phyloP scores from a whole-genome alignment of 2,113 vertebrate genomes.

The Scopus umbretta region DNA sequence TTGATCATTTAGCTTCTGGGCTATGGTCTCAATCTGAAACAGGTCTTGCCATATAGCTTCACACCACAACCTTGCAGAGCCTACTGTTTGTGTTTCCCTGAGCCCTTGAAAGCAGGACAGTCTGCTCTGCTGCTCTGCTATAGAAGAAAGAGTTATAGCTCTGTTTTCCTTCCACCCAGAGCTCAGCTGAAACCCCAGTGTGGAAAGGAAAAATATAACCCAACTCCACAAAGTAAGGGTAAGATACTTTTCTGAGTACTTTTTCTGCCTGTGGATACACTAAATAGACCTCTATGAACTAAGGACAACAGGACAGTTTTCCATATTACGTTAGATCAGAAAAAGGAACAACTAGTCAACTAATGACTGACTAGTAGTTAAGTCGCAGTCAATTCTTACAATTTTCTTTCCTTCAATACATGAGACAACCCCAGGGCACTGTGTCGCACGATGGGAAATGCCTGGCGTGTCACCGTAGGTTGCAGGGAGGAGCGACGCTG shows the following conservation, averaged over 20 bases:
- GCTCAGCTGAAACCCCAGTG: background rate
- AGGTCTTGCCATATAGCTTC: background rate
- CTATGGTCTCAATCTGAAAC: background rate
- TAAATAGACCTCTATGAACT: background rate
- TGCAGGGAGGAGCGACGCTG: background rate
- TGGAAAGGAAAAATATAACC: background rate
- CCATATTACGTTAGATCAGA: background rate
- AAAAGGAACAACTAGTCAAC: background rate
- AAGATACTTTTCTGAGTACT: background rate
- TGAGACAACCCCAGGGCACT: background rate
- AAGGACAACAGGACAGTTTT: background rate
- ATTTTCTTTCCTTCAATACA: background rate
- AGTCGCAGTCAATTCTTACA: background rate
- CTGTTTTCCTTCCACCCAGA: background rate
- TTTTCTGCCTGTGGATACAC: background rate
- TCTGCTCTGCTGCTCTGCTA: background rate
- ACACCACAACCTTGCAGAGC: background rate
- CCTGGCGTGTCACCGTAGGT: background rate
- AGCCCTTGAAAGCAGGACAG: background rate
- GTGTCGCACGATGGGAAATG: background rate
- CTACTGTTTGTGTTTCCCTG: background rate
- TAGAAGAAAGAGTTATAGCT: background rate
- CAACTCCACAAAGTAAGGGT: background rate
- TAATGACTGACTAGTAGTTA: background rate
- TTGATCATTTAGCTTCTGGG: background rate